Base-by-base conservation (phyloP, 2,888 invertebrate genomes). In the Helleia helle region DNA sequence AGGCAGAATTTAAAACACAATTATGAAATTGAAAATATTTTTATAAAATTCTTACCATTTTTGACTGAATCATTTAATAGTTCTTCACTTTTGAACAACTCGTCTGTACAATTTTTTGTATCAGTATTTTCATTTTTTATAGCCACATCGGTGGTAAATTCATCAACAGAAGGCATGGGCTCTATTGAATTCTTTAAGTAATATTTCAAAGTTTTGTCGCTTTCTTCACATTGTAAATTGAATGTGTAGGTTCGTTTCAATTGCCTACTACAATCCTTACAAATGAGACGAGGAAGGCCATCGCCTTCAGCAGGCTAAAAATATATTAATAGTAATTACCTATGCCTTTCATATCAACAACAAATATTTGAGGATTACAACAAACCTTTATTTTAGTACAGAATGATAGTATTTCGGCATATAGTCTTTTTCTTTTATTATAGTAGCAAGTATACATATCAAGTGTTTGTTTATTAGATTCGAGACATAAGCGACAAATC, bases 401-500 rank as follows among this genome's bases (percentile, higher is more conserved):
- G 38, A 52, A 57, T 13, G 63, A 55, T 18, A 84, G 47, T 76
- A 84, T 79, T 47, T 79, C 80, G 39, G 65, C 55, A 44, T 73
- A 81, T 17, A 69, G 55, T 42, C 58, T 70, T 34, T 72, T 71
- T 46, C 59, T 66, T 63, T 80, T 79, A 22, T 54, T 44, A 52
- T 69, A 71, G 51, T 59, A 72, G 60, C 63, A 63, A 8, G 67
- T 70, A 49, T 63, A 83, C 54, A 84, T 74, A 68, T 84, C 73
- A 28, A 55, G 71, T 11, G 62, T 61, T 55, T 60, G 55, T 62
- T 68, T 64, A 47, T 64, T 63, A 39, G 59, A 42, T 52, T 65
- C 59, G 1, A 83, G 63, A 49, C 83, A 84, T 40, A 79, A 54
- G 49, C 83, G 70, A 59, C 83, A 84, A 50, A 79, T 68, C 55